Evolutionary conservation across 2,797 vertebrate species (phyloP), one percentile per base, ranked within the genome.

Genomic region (Cuculus canorus): DNA sequence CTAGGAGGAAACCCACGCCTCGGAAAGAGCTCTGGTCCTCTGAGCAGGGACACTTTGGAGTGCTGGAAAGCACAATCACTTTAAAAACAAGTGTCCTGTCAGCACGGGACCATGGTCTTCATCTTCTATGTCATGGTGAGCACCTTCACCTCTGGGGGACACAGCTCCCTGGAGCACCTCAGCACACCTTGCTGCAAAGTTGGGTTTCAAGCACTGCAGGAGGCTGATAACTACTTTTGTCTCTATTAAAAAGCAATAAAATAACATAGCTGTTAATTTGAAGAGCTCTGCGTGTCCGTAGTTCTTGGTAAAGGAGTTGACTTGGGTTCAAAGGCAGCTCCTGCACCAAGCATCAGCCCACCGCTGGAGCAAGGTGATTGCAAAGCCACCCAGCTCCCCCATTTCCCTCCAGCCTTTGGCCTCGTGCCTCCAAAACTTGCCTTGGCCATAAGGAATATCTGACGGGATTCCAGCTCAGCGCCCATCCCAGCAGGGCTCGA

Each of bases 81-180:
- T 43, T 14, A 0, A 5, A 73, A 57, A 3, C 17, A 5, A 33
- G 13, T 6, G 25, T 24, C 47, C 54, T 10, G 16, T 24, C 64
- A 66, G 77, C 90, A 13, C 2, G 1, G 39, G 14, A 14, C 35
- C 47, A 0, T 2, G 19, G 17, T 15, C 39, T n/a, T n/a, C 17
- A 25, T 9, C 53, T 22, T 17, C 17, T 2, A 3, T 1, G 13
- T 23, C 14, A 0, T 1, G 6, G 18, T 2, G 64, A 21, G 27
- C 45, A 43, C 28, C 50, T 30, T 54, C 35, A 13, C 61, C 33
- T 4, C 32, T 3, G 18, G 27, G 30, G 37, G 4, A n/a, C 59
- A 37, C 9, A 1, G 48, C 52, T 47, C 27, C 24, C 54, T 0
- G 0, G 32, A 43, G 48, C 60, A 17, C 4, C 79, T 21, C 60